A percentile compares a stretch with the other conserved stretches of the same genome.
Evolutionary conservation across 2,888 invertebrate genomes (phyloP).

Genomic region (Drosophila setosimentum): DNA sequence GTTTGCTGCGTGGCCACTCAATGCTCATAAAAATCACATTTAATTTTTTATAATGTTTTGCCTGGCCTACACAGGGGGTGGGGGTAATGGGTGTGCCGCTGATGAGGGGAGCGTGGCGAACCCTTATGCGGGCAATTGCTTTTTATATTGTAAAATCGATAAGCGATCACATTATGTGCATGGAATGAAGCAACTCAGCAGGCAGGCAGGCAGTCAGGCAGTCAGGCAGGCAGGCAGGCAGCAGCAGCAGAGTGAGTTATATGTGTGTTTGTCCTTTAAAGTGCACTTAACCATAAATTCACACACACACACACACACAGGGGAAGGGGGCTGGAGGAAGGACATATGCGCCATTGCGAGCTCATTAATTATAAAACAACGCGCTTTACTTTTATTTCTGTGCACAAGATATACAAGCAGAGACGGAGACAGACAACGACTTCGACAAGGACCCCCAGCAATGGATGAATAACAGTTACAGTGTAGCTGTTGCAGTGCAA

Average conservation of each 20-base stretch:
- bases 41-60: constrained; percentile 48
- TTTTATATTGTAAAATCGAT: constrained; percentile 82
- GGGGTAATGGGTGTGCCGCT: not conserved
- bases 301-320: constrained; percentile 39
- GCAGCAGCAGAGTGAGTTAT: constrained; percentile 68
- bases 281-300: constrained; percentile 81
- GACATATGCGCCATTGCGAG: constrained; percentile 62
- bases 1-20: constrained; percentile 49
- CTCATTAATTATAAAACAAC: constrained; percentile 82
- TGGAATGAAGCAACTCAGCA: constrained; percentile 64
- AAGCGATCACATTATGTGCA: constrained; percentile 78
- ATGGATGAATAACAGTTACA: constrained; percentile 56
- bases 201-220: constrained; percentile 25
- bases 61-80: not conserved
- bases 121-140: constrained; percentile 78
- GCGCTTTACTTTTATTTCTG: constrained; percentile 71
- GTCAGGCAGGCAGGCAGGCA: not conserved
- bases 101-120: not conserved
- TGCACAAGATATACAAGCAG: constrained; percentile 29
- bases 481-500: constrained; percentile 52
- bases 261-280: constrained; percentile 78
- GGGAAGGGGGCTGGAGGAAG: not conserved
- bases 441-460: constrained; percentile 20
- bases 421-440: constrained; percentile 18
- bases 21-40: constrained; percentile 78